phyloP scores from a whole-genome alignment of 1,140 invertebrate species.

The Chionoecetes opilio region DNA sequence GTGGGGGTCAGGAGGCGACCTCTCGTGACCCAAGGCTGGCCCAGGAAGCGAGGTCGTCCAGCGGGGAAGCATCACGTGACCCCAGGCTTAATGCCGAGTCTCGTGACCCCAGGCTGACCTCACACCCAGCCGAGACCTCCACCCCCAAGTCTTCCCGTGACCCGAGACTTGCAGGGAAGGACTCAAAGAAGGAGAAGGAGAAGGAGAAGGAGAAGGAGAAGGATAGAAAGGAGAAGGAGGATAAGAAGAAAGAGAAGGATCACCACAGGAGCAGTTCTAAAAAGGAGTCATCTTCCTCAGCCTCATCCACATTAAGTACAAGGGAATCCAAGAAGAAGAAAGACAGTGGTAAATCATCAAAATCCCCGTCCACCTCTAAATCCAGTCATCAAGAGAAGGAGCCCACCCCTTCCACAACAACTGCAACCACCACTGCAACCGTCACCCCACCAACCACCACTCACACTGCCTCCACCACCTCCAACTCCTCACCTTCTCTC shows the following conservation, averaged over 20 bases:
- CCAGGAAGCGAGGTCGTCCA: neutral
- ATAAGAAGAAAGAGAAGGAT: conserved; percentile 28
- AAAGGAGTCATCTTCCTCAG: neutral
- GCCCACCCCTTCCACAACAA: neutral
- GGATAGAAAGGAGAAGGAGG: conserved; percentile 21
- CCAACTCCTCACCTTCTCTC: neutral
- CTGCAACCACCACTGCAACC: neutral
- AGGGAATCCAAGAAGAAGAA: neutral
- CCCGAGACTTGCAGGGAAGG: conserved; percentile 43
- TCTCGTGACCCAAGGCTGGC: conserved; percentile 66
- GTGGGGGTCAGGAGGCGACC: conserved; percentile 54
- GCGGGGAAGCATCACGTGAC: conserved; percentile 45
- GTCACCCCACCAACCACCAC: neutral
- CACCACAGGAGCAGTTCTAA: neutral
- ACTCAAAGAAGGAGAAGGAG: neutral
- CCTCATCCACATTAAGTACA: neutral
- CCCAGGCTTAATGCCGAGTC: conserved; percentile 41
- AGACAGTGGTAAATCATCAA: neutral
- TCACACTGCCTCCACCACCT: neutral
- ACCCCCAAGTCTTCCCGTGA: conserved; percentile 46
- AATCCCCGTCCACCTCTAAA: neutral
- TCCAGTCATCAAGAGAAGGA: neutral
- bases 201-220: conserved; percentile 9
- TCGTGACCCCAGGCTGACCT: neutral
- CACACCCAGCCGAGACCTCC: neutral